Conservation (phyloP, 2,113 vertebrate species). For the Cyprinodon brontotheroides region DNA sequence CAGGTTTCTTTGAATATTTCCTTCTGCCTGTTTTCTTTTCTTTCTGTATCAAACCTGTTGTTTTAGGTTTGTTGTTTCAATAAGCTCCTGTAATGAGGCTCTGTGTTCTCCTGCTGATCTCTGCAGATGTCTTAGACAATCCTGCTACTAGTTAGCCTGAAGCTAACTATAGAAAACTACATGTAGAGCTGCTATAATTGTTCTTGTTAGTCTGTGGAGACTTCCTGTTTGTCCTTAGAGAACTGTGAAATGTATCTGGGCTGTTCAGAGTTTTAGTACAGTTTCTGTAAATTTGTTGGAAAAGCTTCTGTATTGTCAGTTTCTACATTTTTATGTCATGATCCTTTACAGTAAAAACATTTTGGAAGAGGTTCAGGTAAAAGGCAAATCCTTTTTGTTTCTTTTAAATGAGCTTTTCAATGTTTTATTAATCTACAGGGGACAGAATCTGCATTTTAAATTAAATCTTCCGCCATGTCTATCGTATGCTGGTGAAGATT, state of each 20-base stretch:
- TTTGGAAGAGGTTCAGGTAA: too few relatives aligned
- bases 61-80: too few relatives aligned
- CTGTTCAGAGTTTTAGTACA: background rate
- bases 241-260: background rate
- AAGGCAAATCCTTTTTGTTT: too few relatives aligned
- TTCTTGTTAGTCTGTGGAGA: background rate
- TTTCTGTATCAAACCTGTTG: background rate
- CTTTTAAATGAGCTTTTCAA: too few relatives aligned
- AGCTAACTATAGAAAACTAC: background rate
- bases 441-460: too few relatives aligned
- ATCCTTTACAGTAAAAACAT: too few relatives aligned
- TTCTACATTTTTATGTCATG: background rate
- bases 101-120: background rate
- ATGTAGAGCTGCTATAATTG: background rate
- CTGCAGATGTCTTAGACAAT: constrained; percentile 22
- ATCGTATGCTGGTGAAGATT: too few relatives aligned
- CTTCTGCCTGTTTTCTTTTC: too few relatives aligned
- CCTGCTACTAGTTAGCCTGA: background rate
- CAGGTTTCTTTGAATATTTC: too few relatives aligned
- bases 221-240: background rate
- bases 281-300: background rate
- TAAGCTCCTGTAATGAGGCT: background rate
- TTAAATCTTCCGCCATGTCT: too few relatives aligned
- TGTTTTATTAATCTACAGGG: too few relatives aligned
- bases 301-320: background rate